Evolutionary conservation across 1,140 invertebrate species (phyloP).

Genomic region (Armadillidium nasatum): DNA sequence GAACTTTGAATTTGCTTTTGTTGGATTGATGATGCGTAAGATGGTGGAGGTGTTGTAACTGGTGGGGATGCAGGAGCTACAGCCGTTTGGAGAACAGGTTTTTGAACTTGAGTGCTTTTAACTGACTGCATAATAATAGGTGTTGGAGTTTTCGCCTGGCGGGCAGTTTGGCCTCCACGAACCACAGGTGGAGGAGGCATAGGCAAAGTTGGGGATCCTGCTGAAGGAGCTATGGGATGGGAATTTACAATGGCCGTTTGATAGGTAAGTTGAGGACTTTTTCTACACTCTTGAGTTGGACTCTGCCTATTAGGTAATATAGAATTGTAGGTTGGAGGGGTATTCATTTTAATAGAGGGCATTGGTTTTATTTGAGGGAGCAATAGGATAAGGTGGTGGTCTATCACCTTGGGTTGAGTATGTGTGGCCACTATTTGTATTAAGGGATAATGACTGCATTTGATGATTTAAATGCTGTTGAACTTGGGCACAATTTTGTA

Average conservation of each 20-base stretch:
- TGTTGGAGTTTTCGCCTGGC: conserved; percentile 76
- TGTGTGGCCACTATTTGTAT: conserved; percentile 56
- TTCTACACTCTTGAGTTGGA: conserved; percentile 72
- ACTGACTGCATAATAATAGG: conserved; percentile 95
- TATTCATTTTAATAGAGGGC: conserved; percentile 50
- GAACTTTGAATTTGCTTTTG: conserved; percentile 40
- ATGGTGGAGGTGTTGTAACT: conserved; percentile 50
- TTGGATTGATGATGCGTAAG: conserved; percentile 51
- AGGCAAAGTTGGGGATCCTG: conserved; percentile 34
- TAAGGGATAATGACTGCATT: conserved; percentile 76
- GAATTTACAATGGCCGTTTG: conserved; percentile 32
- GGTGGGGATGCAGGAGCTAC: conserved; percentile 66
- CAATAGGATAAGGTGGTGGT: conserved; percentile 71
- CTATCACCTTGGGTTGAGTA: conserved; percentile 57
- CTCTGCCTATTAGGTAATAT: conserved; percentile 80
- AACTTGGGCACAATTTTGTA: conserved; percentile 72
- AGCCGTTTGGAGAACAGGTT: conserved; percentile 86
- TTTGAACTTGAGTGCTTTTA: conserved; percentile 88
- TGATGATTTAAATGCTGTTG: conserved; percentile 80
- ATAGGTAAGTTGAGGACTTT: conserved; percentile 59
- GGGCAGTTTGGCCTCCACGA: conserved; percentile 59
- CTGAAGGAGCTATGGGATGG: conserved; percentile 34
- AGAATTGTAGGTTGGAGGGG: conserved; percentile 73
- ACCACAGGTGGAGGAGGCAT: conserved; percentile 32
- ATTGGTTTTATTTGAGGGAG: conserved; percentile 54